Conservation (phyloP, 2,888 invertebrate species). For the Orthosia gothica region DNA sequence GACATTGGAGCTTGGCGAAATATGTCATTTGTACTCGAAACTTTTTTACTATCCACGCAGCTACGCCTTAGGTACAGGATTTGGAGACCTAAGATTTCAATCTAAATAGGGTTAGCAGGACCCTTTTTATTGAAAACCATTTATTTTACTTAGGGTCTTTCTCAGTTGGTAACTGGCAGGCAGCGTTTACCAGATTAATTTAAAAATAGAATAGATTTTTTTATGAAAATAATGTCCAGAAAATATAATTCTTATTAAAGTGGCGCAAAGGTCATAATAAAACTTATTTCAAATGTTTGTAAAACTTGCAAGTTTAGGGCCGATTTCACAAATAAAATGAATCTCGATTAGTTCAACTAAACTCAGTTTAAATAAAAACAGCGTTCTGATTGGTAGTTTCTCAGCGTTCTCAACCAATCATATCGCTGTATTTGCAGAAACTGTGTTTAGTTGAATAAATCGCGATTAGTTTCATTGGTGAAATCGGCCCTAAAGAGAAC, state of each 20-base stretch:
- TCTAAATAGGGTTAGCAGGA: constrained; percentile 24
- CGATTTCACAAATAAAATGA: too few species aligned
- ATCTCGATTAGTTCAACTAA: too few species aligned
- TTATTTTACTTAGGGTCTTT: constrained; percentile 38
- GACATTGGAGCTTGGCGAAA: constrained; percentile 48
- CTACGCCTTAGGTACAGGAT: constrained; percentile 36
- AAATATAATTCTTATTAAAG: neutral
- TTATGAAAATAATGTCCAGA: neutral
- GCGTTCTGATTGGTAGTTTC: too few species aligned
- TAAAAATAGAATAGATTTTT: neutral
- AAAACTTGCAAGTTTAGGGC: constrained; percentile 14
- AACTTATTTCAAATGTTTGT: constrained; percentile 47
- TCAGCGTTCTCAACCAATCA: too few species aligned
- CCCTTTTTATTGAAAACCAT: constrained; percentile 28
- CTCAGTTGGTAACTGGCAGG: neutral
- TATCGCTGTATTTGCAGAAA: too few species aligned
- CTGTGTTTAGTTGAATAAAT: too few species aligned
- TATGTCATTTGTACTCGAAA: constrained; percentile 59
- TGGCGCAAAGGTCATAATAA: neutral
- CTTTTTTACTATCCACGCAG: constrained; percentile 56
- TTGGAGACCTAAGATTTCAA: constrained; percentile 33
- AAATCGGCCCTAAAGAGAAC: too few species aligned
- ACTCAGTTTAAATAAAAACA: too few species aligned
- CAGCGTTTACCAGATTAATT: neutral
- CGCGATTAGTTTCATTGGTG: too few species aligned